phyloP scores from a whole-genome alignment of 2,113 vertebrate genomes.

The Corydoras sp. region DNA sequence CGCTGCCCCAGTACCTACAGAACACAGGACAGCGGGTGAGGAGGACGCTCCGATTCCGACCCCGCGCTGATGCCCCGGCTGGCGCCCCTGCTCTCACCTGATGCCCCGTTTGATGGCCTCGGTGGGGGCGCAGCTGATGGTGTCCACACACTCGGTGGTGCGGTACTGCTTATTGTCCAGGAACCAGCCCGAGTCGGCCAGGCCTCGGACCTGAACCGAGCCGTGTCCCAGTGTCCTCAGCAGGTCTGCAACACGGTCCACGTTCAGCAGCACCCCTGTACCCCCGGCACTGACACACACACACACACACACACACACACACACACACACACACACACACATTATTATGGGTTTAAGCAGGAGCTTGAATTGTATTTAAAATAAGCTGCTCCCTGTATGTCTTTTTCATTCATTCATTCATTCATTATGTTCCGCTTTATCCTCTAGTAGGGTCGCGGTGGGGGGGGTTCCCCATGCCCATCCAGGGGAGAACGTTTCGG shows the following conservation, averaged over 20 bases:
- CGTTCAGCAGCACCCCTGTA: conserved; percentile 90
- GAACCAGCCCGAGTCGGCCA: conserved; percentile 96
- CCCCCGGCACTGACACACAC: conserved; percentile 78
- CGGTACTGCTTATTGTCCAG: conserved; percentile 94
- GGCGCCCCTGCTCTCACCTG: conserved; percentile 63
- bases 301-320: not conserved
- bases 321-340: not conserved
- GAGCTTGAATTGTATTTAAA: no score
- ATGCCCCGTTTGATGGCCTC: conserved; percentile 94
- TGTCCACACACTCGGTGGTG: conserved; percentile 83
- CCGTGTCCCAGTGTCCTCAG: conserved; percentile 81
- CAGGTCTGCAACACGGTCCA: conserved; percentile 85
- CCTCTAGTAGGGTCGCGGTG: no score
- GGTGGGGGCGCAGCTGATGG: conserved; percentile 80
- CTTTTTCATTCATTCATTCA: no score
- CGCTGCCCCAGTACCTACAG: conserved; percentile 85
- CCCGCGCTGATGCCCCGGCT: no score
- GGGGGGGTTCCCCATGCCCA: no score
- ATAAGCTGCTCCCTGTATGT: no score
- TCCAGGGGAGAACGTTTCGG: no score
- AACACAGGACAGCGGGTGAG: not conserved
- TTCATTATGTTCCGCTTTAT: no score
- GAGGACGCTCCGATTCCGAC: no score
- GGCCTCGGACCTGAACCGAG: conserved; percentile 85
- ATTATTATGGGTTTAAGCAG: not conserved